A percentile compares a stretch with the other conserved stretches of the same genome.
Conservation (phyloP, 2,797 vertebrate species). For the Acropternis orthonyx region DNA sequence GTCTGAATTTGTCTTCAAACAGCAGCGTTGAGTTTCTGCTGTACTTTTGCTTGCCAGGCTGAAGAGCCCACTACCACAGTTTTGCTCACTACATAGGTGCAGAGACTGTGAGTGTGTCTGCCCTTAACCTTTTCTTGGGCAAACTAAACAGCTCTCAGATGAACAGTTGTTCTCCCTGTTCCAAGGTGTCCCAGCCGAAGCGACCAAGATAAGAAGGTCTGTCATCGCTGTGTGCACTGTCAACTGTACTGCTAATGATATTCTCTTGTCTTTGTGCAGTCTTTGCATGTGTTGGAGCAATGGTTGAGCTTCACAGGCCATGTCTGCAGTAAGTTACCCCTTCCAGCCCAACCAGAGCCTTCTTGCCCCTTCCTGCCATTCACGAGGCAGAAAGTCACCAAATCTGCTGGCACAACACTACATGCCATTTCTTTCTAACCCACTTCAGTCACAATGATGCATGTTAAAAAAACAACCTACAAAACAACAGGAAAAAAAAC, state of each 20-base stretch:
- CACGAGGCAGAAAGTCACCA: not conserved
- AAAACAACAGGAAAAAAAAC: not conserved
- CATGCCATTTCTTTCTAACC: not conserved
- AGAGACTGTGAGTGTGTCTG: not conserved
- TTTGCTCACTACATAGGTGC: not conserved
- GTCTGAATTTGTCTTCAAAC: not conserved
- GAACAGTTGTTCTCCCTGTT: not conserved
- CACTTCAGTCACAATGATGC: not conserved
- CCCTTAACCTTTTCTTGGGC: not conserved
- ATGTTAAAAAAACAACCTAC: not conserved
- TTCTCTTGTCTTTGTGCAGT: not conserved
- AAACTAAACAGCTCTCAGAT: not conserved
- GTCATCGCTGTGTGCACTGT: accelerated
- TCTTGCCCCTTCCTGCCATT: not conserved
- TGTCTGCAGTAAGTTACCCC: not conserved
- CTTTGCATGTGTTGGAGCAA: accelerated
- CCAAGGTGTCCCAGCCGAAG: not conserved
- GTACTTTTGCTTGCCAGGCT: not conserved
- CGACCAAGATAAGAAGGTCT: not conserved
- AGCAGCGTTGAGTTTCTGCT: not conserved
- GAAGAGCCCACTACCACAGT: not conserved
- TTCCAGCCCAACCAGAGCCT: not conserved
- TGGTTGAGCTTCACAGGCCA: not conserved
- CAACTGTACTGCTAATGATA: not conserved
- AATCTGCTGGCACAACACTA: not conserved